Conservation (phyloP, 2,888 invertebrate species). For the Antitype chi region DNA sequence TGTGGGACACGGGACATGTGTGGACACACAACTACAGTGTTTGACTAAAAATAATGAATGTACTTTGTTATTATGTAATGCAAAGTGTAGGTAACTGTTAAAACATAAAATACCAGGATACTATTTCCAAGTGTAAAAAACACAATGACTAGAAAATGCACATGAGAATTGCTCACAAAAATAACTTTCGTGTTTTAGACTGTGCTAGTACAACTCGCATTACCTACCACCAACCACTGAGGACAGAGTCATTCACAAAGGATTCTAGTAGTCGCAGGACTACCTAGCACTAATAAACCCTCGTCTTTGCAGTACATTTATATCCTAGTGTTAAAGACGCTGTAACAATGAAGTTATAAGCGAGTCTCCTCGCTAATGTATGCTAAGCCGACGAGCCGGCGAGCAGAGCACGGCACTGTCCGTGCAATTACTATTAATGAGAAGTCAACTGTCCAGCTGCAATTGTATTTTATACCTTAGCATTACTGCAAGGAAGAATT, state of each 20-base stretch:
- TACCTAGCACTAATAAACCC: background rate
- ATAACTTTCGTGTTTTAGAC: background rate
- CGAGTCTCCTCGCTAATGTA: conserved; percentile 25
- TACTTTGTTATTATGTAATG: conserved; percentile 2
- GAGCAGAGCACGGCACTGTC: conserved; percentile 12
- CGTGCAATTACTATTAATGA: conserved; percentile 39
- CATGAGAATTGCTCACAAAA: background rate
- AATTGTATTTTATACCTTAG: conserved; percentile 29
- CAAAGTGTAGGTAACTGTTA: background rate
- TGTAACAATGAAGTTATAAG: conserved; percentile 32
- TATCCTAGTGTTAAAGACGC: conserved; percentile 17
- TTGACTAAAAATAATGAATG: conserved; percentile 2
- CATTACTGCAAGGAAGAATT: background rate
- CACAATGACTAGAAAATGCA: background rate
- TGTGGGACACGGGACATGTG: conserved; percentile 22
- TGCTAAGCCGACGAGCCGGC: conserved; percentile 39
- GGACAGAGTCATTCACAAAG: background rate
- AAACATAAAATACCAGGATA: background rate
- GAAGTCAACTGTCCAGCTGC: conserved; percentile 22
- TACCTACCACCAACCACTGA: background rate
- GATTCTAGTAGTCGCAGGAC: background rate
- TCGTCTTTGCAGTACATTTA: background rate
- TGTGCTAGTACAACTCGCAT: background rate
- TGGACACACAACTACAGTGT: background rate
- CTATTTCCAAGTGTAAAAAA: background rate